Conservation (phyloP, 2,888 invertebrate genomes). For the Dendrolimus houi region DNA sequence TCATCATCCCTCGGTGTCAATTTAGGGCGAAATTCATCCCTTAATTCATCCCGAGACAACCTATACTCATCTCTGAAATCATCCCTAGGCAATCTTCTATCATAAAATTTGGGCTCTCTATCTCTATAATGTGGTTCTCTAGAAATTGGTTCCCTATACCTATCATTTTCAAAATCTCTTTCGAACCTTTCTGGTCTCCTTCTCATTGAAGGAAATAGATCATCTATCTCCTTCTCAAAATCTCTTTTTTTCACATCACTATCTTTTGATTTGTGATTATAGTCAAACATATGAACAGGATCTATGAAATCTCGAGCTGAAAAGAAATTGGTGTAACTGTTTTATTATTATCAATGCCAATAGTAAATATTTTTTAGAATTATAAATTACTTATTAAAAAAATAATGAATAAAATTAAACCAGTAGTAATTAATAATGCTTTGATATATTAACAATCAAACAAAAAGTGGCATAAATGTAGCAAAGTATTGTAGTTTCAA, state of each 20-base stretch:
- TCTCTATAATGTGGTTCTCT: conserved; percentile 33
- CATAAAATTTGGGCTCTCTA: conserved; percentile 10
- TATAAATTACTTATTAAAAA: background rate
- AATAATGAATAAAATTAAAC: conserved; percentile 4
- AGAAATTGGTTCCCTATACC: conserved; percentile 25
- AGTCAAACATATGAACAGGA: conserved; percentile 82
- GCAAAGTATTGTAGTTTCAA: too few relatives aligned
- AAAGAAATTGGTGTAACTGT: conserved; percentile 16
- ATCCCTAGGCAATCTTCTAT: conserved; percentile 31
- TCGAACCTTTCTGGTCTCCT: conserved; percentile 24
- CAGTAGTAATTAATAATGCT: background rate
- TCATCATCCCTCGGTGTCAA: conserved; percentile 16
- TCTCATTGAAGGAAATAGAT: conserved; percentile 31
- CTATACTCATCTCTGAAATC: conserved; percentile 13
- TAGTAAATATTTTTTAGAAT: too few relatives aligned
- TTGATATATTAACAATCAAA: conserved; percentile 5
- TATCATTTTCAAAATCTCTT: conserved; percentile 34
- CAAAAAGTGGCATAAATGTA: background rate
- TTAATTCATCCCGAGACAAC: conserved; percentile 16
- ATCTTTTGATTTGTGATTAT: conserved; percentile 78
- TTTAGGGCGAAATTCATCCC: conserved; percentile 14
- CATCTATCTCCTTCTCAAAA: conserved; percentile 55
- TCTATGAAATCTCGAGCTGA: conserved; percentile 75
- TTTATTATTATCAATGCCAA: too few relatives aligned
- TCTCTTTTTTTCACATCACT: conserved; percentile 44